Evolutionary conservation across 2,113 vertebrate genomes (phyloP).

Genomic region (Ochotona curzoniae): DNA sequence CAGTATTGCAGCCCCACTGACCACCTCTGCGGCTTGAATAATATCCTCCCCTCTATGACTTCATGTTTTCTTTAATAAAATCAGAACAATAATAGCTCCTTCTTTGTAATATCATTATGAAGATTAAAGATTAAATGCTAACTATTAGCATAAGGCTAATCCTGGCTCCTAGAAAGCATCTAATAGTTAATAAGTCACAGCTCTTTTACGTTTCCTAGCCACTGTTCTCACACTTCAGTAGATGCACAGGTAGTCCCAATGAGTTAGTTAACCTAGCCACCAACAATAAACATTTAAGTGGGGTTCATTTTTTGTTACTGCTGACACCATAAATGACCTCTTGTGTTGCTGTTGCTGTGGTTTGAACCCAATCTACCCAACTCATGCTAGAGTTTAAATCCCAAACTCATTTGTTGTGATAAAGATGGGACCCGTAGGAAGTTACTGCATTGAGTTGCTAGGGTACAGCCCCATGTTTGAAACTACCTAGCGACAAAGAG

Average conservation of each 20-base stretch:
- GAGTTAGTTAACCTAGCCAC: background rate
- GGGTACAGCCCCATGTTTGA: too few species aligned
- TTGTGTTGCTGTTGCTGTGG: too few species aligned
- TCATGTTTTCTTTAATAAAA: background rate
- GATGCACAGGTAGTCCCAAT: background rate
- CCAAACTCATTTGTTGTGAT: too few species aligned
- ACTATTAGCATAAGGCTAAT: background rate
- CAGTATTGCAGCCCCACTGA: background rate
- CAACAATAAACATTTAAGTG: background rate
- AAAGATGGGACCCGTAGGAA: too few species aligned
- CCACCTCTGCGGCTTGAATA: background rate
- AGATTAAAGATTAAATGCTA: background rate
- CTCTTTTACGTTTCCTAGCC: slow-evolving; percentile 15
- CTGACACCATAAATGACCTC: too few species aligned
- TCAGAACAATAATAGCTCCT: background rate
- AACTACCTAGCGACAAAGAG: too few species aligned
- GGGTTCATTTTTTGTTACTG: background rate
- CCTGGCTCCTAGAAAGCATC: background rate
- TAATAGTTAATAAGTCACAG: background rate
- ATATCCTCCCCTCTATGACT: background rate
- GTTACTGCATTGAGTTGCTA: too few species aligned
- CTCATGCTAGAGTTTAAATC: too few species aligned
- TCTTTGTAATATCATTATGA: background rate
- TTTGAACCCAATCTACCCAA: too few species aligned
- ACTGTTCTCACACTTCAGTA: background rate